Evolutionary conservation across 2,113 vertebrate species (phyloP).

Genomic region (Hydrochoerus hydrochaeris): DNA sequence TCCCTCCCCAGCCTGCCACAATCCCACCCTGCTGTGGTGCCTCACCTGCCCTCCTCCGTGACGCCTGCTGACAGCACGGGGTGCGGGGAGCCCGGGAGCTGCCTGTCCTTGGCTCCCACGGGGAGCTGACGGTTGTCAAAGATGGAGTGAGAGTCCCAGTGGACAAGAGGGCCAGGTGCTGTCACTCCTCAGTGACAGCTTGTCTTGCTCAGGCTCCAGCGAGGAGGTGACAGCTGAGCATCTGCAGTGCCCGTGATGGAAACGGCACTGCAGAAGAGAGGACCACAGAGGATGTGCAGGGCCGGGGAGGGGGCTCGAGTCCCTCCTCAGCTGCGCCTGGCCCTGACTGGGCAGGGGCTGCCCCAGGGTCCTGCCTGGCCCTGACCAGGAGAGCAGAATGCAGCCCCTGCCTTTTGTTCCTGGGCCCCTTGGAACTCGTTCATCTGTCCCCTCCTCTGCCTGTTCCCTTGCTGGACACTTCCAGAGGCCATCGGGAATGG

Average conservation of each 20-base stretch:
- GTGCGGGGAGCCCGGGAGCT: not conserved
- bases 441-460: not conserved
- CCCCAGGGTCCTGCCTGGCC: fast-evolving
- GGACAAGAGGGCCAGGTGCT: not conserved
- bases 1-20: not conserved
- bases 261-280: no score
- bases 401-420: not conserved
- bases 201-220: not conserved
- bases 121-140: constrained; percentile 22
- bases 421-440: not conserved
- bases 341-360: not conserved
- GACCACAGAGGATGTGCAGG: no score
- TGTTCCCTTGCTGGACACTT: not conserved
- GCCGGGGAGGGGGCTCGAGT: no score
- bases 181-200: constrained; percentile 30
- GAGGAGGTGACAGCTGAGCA: not conserved
- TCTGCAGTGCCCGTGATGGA: not conserved
- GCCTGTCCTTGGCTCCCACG: constrained; percentile 7
- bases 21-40: fast-evolving
- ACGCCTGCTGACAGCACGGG: not conserved
- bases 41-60: not conserved
- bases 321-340: not conserved
- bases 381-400: not conserved
- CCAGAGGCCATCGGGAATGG: not conserved
- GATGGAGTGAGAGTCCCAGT: fast-evolving